phyloP scores from a whole-genome alignment of 2,888 invertebrate species.

The Gryllus longicercus region DNA sequence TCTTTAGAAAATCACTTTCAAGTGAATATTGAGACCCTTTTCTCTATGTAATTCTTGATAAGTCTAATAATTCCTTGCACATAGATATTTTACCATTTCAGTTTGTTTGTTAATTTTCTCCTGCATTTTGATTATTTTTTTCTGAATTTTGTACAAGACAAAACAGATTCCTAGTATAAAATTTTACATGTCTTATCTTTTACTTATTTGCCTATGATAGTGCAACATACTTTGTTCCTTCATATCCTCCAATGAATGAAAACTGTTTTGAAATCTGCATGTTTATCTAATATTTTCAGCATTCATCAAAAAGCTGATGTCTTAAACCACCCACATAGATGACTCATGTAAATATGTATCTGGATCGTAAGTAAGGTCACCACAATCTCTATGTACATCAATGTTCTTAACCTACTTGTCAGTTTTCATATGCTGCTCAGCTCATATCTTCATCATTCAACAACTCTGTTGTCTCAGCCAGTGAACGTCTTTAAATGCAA shows the following conservation, averaged over 20 bases:
- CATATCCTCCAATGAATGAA: neutral
- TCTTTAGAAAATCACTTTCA: no score
- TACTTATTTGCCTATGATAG: neutral
- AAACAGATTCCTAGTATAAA: no score
- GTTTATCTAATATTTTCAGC: conserved; percentile 53
- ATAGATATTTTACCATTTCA: no score
- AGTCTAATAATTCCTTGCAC: no score
- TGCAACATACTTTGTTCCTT: neutral
- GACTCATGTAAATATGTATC: neutral
- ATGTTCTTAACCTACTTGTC: neutral
- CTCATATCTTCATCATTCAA: neutral
- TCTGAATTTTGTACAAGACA: no score
- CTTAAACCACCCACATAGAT: conserved; percentile 47
- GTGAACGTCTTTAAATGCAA: no score
- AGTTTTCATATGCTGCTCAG: neutral
- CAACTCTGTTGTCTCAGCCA: neutral
- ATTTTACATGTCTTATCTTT: neutral
- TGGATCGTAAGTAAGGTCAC: conserved; percentile 4
- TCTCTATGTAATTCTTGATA: no score
- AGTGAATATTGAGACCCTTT: no score
- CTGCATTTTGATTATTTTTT: no score
- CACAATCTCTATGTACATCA: neutral
- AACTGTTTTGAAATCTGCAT: conserved; percentile 21
- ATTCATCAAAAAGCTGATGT: conserved; percentile 77
- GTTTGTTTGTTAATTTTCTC: no score